A percentile compares a stretch with the other conserved stretches of the same genome.
These are phyloP conservation scores for Drosophila athabasca DNA, from an alignment of 1,140 invertebrate genomes.

Conservation along the genomic window DNA sequence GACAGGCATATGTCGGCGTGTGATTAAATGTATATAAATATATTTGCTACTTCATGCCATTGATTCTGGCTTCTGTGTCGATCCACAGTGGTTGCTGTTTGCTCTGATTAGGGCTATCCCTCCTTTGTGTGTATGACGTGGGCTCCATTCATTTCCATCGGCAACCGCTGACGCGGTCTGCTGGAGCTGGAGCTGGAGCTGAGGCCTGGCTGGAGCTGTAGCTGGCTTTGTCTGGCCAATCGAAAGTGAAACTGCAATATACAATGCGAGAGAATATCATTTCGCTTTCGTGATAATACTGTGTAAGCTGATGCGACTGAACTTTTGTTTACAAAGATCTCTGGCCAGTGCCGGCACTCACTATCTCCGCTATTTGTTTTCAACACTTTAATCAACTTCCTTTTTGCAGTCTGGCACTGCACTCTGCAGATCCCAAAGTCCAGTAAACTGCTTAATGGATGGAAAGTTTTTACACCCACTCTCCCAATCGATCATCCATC, in stretches of 20 bases:
- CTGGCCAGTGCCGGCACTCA: constrained; percentile 7
- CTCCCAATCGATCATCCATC: constrained; percentile 44
- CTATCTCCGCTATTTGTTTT: constrained; percentile 24
- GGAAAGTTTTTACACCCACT: constrained; percentile 47
- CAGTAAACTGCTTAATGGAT: constrained; percentile 14
- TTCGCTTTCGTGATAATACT: constrained; percentile 18
- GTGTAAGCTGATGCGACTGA: neutral
- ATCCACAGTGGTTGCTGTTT: no score
- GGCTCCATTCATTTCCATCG: neutral
- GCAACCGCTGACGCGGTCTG: constrained; percentile 35
- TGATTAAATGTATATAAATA: constrained; percentile 5
- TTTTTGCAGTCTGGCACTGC: constrained; percentile 1
- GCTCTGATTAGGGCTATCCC: no score
- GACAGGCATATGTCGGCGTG: constrained; percentile 1
- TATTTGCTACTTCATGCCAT: neutral
- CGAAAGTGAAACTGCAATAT: constrained; percentile 32
- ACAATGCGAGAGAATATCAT: neutral
- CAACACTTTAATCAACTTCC: constrained; percentile 20
- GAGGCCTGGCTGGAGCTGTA: no score
- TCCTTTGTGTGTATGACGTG: no score
- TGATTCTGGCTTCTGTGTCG: no score
- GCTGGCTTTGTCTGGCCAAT: constrained; percentile 5
- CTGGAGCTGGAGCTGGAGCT: no score
- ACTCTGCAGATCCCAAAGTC: constrained; percentile 25
- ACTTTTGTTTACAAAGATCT: constrained; percentile 25